phyloP scores from a whole-genome alignment of 2,797 vertebrate genomes.

The Prionace glauca region DNA sequence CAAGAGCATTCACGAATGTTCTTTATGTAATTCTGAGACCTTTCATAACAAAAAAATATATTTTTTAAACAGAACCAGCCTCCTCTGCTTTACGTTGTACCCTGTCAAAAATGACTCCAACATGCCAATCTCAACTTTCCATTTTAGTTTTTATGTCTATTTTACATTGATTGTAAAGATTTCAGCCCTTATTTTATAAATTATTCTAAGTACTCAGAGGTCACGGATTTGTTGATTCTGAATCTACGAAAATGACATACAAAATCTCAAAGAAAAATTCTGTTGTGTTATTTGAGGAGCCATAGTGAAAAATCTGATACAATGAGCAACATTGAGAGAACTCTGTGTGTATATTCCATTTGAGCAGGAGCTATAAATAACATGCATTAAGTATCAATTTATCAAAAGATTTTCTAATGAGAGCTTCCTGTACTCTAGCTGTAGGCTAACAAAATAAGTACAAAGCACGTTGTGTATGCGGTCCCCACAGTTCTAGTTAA shows the following conservation, averaged over 20 bases:
- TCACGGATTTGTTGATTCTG: not conserved
- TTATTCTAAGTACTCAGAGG: not conserved
- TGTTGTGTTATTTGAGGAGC: not conserved
- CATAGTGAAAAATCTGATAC: not conserved
- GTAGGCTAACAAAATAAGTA: not conserved
- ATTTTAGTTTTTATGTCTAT: not conserved
- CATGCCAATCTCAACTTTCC: not conserved
- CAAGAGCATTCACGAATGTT: not conserved
- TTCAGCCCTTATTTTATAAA: not conserved
- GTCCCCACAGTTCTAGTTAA: not conserved
- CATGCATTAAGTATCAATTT: not conserved
- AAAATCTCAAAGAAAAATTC: not conserved
- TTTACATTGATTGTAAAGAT: not conserved
- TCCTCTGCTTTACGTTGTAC: not conserved
- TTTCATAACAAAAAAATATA: not conserved
- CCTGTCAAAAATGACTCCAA: slow-evolving; percentile 20
- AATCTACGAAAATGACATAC: not conserved
- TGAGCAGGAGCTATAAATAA: not conserved
- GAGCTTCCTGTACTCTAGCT: not conserved
- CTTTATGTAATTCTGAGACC: not conserved
- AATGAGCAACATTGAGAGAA: not conserved
- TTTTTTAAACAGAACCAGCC: too few species aligned
- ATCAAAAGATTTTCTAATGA: not conserved
- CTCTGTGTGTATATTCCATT: not conserved
- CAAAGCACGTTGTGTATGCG: not conserved